Conservation (phyloP, 2,113 vertebrate species). For the Fukomys damarensis region DNA sequence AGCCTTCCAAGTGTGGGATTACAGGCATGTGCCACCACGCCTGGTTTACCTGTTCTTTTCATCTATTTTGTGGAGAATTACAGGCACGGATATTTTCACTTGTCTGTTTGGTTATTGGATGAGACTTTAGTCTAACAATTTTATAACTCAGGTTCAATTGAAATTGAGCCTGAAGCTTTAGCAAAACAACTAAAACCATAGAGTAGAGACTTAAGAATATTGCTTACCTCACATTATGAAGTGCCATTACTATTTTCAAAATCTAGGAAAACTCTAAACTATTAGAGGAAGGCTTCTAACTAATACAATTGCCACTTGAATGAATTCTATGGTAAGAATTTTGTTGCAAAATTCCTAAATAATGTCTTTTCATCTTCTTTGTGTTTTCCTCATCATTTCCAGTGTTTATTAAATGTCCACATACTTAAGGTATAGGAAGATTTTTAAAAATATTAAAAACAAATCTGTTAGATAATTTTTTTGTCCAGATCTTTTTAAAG, state of each 20-base stretch:
- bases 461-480: not conserved
- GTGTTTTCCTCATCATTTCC: not conserved
- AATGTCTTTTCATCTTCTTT: not conserved
- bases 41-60: no score
- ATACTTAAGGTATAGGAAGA: not conserved
- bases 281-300: not conserved
- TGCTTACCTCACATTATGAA: not conserved
- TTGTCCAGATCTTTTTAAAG: not conserved
- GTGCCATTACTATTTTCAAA: not conserved
- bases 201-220: constrained; percentile 43
- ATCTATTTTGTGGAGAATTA: constrained; percentile 24
- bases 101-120: not conserved
- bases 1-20: no score
- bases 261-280: not conserved
- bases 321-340: not conserved
- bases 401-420: not conserved
- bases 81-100: not conserved
- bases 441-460: not conserved
- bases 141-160: not conserved
- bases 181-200: constrained; percentile 9
- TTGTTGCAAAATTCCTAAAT: not conserved
- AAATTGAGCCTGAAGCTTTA: constrained; percentile 1
- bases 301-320: constrained; percentile 11
- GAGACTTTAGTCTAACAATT: constrained; percentile 12
- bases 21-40: no score